A percentile compares a stretch with the other conserved stretches of the same genome.
Evolutionary conservation across 1,140 invertebrate genomes (phyloP).

Genomic region (Achatina immaculata): DNA sequence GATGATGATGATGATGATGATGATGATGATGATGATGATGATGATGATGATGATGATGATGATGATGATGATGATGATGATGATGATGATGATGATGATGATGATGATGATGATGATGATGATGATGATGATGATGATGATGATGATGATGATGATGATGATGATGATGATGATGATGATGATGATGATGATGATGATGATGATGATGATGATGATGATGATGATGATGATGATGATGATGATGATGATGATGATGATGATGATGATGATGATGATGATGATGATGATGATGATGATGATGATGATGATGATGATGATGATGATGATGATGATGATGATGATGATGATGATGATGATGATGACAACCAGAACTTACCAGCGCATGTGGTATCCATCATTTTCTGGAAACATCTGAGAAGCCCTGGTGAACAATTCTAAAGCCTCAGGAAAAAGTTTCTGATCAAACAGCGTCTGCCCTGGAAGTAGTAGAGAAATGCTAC

Average conservation of each 20-base stretch:
- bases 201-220: too few species aligned
- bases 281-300: slow-evolving; percentile 27
- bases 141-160: too few species aligned
- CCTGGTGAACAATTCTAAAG: slow-evolving; percentile 67
- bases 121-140: too few species aligned
- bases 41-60: too few species aligned
- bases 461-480: slow-evolving; percentile 70
- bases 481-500: slow-evolving; percentile 69
- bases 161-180: too few species aligned
- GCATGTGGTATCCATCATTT: slow-evolving; percentile 66
- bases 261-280: slow-evolving; percentile 19
- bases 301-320: slow-evolving; percentile 2
- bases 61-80: too few species aligned
- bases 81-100: too few species aligned
- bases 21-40: too few species aligned
- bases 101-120: too few species aligned
- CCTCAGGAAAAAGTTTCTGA: slow-evolving; percentile 64
- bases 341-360: slow-evolving; percentile 20
- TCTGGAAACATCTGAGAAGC: slow-evolving; percentile 68
- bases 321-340: slow-evolving; percentile 13
- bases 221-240: too few species aligned
- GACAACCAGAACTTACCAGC: slow-evolving; percentile 54
- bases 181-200: too few species aligned
- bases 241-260: background rate
- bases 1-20: too few species aligned